Evolutionary conservation across 35 echinoderm and acorn worm species (phyloP), one percentile per base, ranked within the genome.

Genomic region (Apostichopus japonicus): DNA sequence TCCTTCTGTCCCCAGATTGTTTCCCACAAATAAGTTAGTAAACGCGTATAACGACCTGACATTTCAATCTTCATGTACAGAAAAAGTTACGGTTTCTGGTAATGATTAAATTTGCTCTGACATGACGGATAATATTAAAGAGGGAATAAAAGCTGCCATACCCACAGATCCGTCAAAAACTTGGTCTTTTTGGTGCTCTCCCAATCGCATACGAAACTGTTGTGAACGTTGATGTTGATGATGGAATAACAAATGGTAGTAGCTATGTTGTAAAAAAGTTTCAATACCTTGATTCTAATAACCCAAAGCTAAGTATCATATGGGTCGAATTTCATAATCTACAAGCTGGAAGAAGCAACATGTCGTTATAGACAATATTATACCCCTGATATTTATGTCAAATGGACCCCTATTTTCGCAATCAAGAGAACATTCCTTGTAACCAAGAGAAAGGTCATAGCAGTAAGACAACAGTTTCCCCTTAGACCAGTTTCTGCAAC

Each of bases 181-280:
- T 23, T 65, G 86, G 86, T 6, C 17, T 88, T 4, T 23, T 33
- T 23, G 10, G 13, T n/a, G 19, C n/a, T 10, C 25, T 92, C 1
- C 21, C 10, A 82, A 21, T 63, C 25, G 90, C 53, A 8, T 92
- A 92, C 82, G 90, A 92, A 59, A 80, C 24, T 58, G 78, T 80
- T 82, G 76, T 21, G 6, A 92, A 92, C 56, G 44, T 92, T 6
- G 77, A 80, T 92, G 90, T 92, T 80, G 77, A 92, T 25, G 90
- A 92, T 92, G 77, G 77, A 53, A 17, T 92, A 11, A 92, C 90
- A 81, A 92, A 92, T 92, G 90, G 90, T 10, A 27, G 53, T 23
- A 15, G 52, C 10, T 92, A 77, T 80, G 55, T 57, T 6, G 9
- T 92, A 57, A 80, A 92, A 67, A 80, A 92, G 82, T 67, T 92